Base-by-base conservation (phyloP, 2,888 invertebrate genomes). In the Brachycybe producta region DNA sequence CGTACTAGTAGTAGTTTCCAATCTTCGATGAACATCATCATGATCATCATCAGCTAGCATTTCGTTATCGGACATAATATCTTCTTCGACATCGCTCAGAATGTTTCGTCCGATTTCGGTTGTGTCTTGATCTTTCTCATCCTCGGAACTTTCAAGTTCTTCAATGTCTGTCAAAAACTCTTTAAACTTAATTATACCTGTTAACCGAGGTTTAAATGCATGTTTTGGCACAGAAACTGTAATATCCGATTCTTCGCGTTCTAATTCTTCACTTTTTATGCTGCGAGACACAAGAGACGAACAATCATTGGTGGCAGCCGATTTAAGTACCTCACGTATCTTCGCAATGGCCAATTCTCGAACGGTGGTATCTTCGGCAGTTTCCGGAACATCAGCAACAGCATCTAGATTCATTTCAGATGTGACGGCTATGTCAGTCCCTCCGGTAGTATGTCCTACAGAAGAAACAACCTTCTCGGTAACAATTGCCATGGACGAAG, bases 81-180 rank as follows among this genome's bases (percentile, higher is more conserved):
- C 8, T 2, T 27, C 19, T 19, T 27, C 44, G 28, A 44, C 11
- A 24, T 36, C 47, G 1, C 36, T n/a, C 8, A 39, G 15, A 2
- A 8, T 15, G 15, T 38, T 15, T 26, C 28, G 27, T 15, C 3
- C 36, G 21, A 3, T n/a, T 21, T 11, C 26, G 8, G n/a, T 36
- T 34, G 23, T 43, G 23, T 7, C 15, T 11, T 5, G 27, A 28
- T 27, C 13, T 3, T 28, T 32, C 28, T 26, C 42, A 8, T 44
- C 44, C 13, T 44, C 44, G 1, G 44, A 30, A 23, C 32, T 24
- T 13, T 44, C 44, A 7, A 44, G 21, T 17, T 44, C 44, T 17
- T 44, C 44, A 2, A 44, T 32, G 21, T 44, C 44, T 32, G 44
- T 44, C 7, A 35, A 35, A 5, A 35, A 17, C 36, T 17, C 36